Evolutionary conservation across 2,113 vertebrate species (phyloP).

Genomic region (Chionomys nivalis): DNA sequence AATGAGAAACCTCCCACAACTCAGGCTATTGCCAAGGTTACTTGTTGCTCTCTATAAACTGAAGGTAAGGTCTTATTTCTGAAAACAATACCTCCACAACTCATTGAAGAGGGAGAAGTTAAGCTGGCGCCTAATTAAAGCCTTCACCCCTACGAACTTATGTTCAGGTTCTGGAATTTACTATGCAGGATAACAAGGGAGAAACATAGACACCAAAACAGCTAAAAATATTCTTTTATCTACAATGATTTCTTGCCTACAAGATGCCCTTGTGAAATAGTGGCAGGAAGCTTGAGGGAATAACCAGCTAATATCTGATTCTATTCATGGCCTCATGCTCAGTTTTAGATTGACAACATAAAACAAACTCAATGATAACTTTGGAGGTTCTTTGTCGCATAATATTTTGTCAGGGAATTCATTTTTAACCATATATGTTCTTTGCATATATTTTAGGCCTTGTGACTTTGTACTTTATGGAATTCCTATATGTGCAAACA

Average conservation of each 20-base stretch:
- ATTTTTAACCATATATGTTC: background rate
- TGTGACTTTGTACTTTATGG: background rate
- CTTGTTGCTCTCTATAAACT: background rate
- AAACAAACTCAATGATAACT: background rate
- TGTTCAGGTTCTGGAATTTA: background rate
- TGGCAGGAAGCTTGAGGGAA: background rate
- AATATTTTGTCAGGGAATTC: background rate
- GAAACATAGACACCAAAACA: background rate
- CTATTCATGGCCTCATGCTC: background rate
- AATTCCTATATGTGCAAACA: background rate
- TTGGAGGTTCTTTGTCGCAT: background rate
- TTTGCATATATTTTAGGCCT: background rate
- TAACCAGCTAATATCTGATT: background rate
- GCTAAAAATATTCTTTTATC: background rate
- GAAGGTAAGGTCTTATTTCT: background rate
- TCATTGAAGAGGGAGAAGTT: background rate
- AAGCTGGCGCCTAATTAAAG: background rate
- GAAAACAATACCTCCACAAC: background rate
- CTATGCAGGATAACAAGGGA: background rate
- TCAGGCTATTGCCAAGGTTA: background rate
- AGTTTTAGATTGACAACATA: background rate
- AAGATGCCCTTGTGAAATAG: background rate
- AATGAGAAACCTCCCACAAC: background rate
- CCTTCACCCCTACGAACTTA: background rate
- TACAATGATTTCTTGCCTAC: background rate